Percentiles rank a stretch among this genome's conserved stretches.
Evolutionary conservation across 1,140 invertebrate species (phyloP).

Genomic region (Drosophila micromelanica): DNA sequence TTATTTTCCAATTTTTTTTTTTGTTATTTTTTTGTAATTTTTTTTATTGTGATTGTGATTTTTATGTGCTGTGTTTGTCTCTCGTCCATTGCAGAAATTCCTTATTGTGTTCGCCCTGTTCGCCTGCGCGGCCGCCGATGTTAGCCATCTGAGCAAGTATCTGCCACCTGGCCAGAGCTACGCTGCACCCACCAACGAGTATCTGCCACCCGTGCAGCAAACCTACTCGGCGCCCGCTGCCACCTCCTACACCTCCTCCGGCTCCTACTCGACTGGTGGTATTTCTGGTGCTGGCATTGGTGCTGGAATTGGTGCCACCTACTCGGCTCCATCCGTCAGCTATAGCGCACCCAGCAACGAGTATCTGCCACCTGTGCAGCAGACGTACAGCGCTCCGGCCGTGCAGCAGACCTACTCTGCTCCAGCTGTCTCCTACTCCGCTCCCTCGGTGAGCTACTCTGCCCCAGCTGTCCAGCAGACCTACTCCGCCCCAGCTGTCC

Average conservation of each 20-base stretch:
- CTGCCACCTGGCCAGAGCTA: conserved; percentile 60
- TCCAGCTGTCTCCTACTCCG: conserved; percentile 40
- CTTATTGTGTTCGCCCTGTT: conserved; percentile 77
- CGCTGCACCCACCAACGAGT: conserved; percentile 63
- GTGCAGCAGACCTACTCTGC: conserved; percentile 32
- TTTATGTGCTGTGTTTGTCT: conserved; percentile 23
- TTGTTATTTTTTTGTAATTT: conserved; percentile 20
- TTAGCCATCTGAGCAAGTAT: conserved; percentile 75
- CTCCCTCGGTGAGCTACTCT: conserved; percentile 37
- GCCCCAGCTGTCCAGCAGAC: conserved; percentile 55
- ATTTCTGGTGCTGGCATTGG: too few relatives aligned
- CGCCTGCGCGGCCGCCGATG: conserved; percentile 77
- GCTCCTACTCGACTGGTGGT: conserved; percentile 24
- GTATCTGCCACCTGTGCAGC: conserved; percentile 65
- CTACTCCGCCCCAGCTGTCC: conserved; percentile 38
- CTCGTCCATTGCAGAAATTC: conserved; percentile 71
- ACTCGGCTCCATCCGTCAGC: conserved; percentile 35
- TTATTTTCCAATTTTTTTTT: conserved; percentile 9
- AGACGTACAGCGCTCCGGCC: conserved; percentile 29
- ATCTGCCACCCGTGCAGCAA: conserved; percentile 64
- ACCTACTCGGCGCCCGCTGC: conserved; percentile 16
- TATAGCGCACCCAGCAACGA: conserved; percentile 59
- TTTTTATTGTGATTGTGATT: conserved; percentile 29
- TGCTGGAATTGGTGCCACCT: conserved; percentile 11
- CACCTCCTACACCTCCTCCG: conserved; percentile 19